phyloP scores from a whole-genome alignment of 2,888 invertebrate species.

The Oligia strigilis region DNA sequence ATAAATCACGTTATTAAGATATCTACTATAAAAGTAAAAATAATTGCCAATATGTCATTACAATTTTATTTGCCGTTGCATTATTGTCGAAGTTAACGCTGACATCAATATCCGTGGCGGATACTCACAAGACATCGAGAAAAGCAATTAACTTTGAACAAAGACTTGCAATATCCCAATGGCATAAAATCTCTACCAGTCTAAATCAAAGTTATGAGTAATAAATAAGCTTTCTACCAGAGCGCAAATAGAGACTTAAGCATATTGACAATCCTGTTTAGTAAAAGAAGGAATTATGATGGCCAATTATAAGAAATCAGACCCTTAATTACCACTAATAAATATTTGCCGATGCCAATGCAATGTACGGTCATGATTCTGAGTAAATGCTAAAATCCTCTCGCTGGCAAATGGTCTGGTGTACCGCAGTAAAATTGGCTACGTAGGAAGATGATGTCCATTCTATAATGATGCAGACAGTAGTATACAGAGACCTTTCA shows the following conservation, averaged over 20 bases:
- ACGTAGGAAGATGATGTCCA: not conserved
- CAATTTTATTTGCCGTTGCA: not conserved
- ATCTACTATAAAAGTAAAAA: no score
- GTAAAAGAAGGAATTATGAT: not conserved
- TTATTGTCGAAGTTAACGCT: not conserved
- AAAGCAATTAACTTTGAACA: not conserved
- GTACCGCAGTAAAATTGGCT: not conserved
- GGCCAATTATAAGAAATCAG: not conserved
- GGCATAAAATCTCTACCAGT: not conserved
- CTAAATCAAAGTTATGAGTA: not conserved
- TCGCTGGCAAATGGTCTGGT: not conserved
- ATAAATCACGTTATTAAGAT: not conserved
- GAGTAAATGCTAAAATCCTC: not conserved
- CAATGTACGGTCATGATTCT: not conserved
- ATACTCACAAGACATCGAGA: not conserved
- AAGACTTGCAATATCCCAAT: not conserved
- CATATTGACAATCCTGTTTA: not conserved
- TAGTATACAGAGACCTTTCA: not conserved
- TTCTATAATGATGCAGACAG: not conserved
- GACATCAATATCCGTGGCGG: no score
- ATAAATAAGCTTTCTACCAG: slow-evolving; percentile 7
- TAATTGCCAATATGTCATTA: not conserved
- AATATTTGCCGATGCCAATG: not conserved
- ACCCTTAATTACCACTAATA: not conserved
- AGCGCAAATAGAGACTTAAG: slow-evolving; percentile 8